Percentiles rank a stretch among this genome's conserved stretches.
Conservation (phyloP, 1,140 invertebrate genomes). For the Zophobas atratus region DNA sequence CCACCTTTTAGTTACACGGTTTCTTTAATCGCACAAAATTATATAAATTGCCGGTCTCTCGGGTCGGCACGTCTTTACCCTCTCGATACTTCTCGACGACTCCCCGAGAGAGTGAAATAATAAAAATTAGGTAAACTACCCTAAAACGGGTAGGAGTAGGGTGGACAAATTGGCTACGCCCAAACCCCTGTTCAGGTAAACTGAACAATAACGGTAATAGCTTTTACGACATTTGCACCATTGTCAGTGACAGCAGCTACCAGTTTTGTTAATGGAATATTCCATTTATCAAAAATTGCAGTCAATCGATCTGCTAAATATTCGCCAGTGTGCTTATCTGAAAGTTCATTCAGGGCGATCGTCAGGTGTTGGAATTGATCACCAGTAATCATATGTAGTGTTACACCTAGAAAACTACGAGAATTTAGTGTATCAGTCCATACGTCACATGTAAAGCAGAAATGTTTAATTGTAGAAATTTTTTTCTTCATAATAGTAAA, state of each 20-base stretch:
- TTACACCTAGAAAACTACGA: not conserved
- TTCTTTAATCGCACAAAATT: too few relatives aligned
- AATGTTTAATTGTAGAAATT: not conserved
- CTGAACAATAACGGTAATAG: not conserved
- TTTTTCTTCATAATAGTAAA: not conserved
- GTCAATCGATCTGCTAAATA: not conserved
- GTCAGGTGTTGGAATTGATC: not conserved
- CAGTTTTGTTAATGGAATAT: not conserved
- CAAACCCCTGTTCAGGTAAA: too few relatives aligned
- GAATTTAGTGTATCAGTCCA: slow-evolving; percentile 9
- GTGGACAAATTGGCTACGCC: too few relatives aligned
- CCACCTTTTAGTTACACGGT: too few relatives aligned
- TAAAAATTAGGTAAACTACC: too few relatives aligned
- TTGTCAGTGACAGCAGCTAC: not conserved
- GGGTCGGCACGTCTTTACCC: too few relatives aligned
- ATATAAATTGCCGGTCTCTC: too few relatives aligned
- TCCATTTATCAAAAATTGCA: not conserved
- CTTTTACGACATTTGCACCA: slow-evolving; percentile 7
- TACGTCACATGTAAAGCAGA: not conserved
- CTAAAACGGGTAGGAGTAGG: too few relatives aligned
- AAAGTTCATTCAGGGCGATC: not conserved
- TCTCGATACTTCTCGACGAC: too few relatives aligned
- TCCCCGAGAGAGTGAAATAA: too few relatives aligned
- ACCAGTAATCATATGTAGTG: not conserved
- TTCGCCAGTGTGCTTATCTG: not conserved